Percentiles rank a stretch among this genome's conserved stretches.
Evolutionary conservation across 2,113 vertebrate species (phyloP).

Genomic region (Chionomys nivalis): DNA sequence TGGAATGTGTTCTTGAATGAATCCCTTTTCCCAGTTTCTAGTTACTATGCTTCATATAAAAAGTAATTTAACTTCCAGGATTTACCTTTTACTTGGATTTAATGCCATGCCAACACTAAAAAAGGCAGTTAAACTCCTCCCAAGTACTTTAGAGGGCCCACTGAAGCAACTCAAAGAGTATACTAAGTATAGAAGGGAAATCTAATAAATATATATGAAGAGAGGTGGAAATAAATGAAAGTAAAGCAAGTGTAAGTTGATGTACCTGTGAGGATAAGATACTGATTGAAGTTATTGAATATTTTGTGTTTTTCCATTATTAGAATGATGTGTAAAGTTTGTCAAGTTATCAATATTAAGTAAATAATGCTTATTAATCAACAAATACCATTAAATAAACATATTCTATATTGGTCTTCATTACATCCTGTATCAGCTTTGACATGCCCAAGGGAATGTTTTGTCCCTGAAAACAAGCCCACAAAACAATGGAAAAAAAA

Average conservation of each 20-base stretch:
- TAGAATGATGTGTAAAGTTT: not conserved
- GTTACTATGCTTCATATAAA: not conserved
- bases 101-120: not conserved
- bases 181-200: not conserved
- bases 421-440: not conserved
- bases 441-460: not conserved
- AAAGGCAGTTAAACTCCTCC: conserved; percentile 48
- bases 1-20: not conserved
- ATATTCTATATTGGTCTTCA: not conserved
- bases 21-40: not conserved
- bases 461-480: conserved; percentile 31
- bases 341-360: conserved; percentile 53
- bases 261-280: not conserved
- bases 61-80: not conserved
- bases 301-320: conserved; percentile 20
- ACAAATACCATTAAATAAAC: conserved; percentile 36
- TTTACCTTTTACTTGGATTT: conserved; percentile 42
- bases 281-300: not conserved
- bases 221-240: conserved; percentile 66
- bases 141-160: conserved; percentile 62
- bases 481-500: conserved; percentile 12
- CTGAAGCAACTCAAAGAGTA: conserved; percentile 53
- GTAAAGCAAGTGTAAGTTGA: conserved; percentile 53
- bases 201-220: conserved; percentile 56
- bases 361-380: conserved; percentile 52